Evolutionary conservation across 2,888 invertebrate genomes (phyloP).

Genomic region (Lasioglossum morio): DNA sequence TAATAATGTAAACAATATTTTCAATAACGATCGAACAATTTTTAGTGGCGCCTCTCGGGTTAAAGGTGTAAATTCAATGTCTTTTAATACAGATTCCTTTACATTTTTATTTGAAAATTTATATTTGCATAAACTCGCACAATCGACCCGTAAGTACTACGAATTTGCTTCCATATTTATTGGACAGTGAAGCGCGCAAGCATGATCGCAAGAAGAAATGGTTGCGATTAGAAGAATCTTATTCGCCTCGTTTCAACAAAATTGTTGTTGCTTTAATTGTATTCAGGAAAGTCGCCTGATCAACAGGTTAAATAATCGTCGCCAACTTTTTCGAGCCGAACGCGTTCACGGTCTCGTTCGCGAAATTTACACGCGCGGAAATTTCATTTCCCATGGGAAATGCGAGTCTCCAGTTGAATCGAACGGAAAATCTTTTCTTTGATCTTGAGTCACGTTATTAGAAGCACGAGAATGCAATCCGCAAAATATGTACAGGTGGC

Average conservation of each 20-base stretch:
- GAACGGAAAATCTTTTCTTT: neutral
- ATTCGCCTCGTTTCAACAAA: neutral
- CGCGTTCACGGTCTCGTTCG: neutral
- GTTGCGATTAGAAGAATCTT: neutral
- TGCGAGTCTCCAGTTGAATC: neutral
- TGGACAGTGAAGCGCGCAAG: neutral
- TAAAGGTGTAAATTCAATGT: neutral
- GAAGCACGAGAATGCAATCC: neutral
- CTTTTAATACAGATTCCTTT: neutral
- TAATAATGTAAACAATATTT: no score
- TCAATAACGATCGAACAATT: no score
- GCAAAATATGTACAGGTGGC: neutral
- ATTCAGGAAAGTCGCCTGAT: neutral
- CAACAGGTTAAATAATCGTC: conserved; percentile 26
- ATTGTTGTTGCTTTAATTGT: neutral
- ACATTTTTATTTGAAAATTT: neutral
- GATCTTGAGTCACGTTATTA: neutral
- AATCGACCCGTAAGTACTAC: neutral
- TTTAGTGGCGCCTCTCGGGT: no score
- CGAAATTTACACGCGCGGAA: neutral
- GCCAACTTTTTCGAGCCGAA: conserved; percentile 21
- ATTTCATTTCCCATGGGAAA: neutral
- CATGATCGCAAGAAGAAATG: neutral
- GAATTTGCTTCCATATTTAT: neutral
- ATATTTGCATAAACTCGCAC: neutral